Evolutionary conservation across 2,888 invertebrate species (phyloP).

Genomic region (Eugnorisma glareosa): DNA sequence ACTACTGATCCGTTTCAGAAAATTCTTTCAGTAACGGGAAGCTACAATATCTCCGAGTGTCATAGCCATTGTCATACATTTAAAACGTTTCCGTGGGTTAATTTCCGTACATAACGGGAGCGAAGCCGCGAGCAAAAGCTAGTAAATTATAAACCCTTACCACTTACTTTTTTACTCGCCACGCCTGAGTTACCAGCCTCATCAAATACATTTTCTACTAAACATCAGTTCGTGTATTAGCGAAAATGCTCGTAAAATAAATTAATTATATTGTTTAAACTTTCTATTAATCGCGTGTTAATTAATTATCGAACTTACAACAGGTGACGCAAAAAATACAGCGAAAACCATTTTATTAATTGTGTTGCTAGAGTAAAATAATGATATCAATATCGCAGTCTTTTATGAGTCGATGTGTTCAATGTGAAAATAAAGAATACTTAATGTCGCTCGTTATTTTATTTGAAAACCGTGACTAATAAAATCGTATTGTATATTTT

Average conservation of each 20-base stretch:
- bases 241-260: conserved; percentile 26
- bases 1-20: too few species aligned
- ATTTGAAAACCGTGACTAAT: neutral
- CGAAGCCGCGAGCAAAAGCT: too few species aligned
- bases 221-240: conserved; percentile 22
- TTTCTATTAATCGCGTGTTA: conserved; percentile 50
- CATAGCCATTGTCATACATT: too few species aligned
- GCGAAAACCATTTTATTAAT: conserved; percentile 38
- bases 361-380: conserved; percentile 49
- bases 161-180: neutral
- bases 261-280: conserved; percentile 29
- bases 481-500: conserved; percentile 10
- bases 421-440: conserved; percentile 20
- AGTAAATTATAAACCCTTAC: too few species aligned
- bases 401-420: conserved; percentile 19
- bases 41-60: too few species aligned
- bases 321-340: conserved; percentile 40
- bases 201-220: conserved; percentile 24
- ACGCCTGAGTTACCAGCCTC: conserved; percentile 32
- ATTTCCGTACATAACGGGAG: too few species aligned
- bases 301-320: conserved; percentile 43
- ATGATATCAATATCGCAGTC: conserved; percentile 47
- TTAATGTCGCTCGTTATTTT: conserved; percentile 8
- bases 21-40: too few species aligned
- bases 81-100: too few species aligned